Evolutionary conservation across 2,113 vertebrate species (phyloP).

Genomic region (Amazona guildingii): DNA sequence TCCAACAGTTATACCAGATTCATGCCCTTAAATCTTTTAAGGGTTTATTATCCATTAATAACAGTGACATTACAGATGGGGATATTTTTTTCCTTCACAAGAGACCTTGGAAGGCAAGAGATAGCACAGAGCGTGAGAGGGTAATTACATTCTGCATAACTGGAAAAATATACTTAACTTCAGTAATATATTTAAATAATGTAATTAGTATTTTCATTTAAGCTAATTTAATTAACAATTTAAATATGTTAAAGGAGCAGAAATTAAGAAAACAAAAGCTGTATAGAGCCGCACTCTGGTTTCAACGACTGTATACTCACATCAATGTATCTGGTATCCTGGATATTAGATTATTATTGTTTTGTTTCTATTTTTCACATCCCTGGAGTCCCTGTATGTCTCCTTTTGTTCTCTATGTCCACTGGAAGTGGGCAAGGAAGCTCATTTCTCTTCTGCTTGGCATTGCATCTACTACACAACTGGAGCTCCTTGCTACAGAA

Average conservation of each 20-base stretch:
- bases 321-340: neutral
- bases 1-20: neutral
- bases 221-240: neutral
- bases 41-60: neutral
- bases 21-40: neutral
- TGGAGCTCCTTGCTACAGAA: neutral
- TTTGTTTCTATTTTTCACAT: neutral
- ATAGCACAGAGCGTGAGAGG: neutral
- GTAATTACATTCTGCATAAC: neutral
- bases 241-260: neutral
- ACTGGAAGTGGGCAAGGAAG: neutral
- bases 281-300: fast-evolving
- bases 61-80: neutral
- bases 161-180: neutral
- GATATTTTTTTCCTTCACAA: neutral
- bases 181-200: neutral
- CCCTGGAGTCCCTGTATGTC: neutral
- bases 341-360: neutral
- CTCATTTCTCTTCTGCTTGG: neutral
- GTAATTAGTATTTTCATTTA: neutral
- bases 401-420: neutral
- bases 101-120: neutral
- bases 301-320: neutral
- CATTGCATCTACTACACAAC: neutral
- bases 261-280: neutral